Conservation (phyloP, 2,797 vertebrate species). For the Poliocrania exsul region DNA sequence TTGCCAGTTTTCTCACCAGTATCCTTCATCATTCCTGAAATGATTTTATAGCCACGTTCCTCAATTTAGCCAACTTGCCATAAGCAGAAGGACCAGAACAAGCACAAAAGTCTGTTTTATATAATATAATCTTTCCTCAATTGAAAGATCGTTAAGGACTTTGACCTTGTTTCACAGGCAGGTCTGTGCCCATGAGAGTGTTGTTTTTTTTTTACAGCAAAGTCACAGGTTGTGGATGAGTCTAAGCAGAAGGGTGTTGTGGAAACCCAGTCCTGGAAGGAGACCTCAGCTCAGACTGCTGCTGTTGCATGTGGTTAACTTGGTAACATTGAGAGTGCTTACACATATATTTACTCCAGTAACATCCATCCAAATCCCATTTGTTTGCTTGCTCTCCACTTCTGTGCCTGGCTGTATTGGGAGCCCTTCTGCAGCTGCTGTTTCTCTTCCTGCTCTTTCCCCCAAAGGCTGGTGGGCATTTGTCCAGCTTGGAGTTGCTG, state of each 20-base stretch:
- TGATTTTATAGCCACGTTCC: background rate
- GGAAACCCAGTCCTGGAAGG: background rate
- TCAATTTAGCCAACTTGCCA: background rate
- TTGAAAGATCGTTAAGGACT: background rate
- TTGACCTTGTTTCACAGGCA: background rate
- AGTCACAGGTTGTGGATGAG: rapidly evolving
- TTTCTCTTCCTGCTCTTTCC: background rate
- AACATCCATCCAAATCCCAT: background rate
- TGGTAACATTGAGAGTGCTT: background rate
- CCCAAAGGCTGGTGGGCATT: background rate
- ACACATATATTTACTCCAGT: background rate
- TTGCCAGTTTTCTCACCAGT: background rate
- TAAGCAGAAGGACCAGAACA: background rate
- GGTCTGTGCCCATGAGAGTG: rapidly evolving
- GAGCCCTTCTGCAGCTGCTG: background rate
- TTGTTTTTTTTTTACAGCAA: background rate
- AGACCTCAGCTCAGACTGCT: background rate
- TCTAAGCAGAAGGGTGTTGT: rapidly evolving
- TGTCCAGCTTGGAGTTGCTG: rapidly evolving
- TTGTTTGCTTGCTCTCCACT: background rate
- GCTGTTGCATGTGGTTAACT: rapidly evolving
- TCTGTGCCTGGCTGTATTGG: rapidly evolving
- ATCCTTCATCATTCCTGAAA: background rate
- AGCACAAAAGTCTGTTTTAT: background rate
- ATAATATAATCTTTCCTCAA: background rate